Conservation (phyloP, 2,113 vertebrate genomes). For the Serilophus lunatus region DNA sequence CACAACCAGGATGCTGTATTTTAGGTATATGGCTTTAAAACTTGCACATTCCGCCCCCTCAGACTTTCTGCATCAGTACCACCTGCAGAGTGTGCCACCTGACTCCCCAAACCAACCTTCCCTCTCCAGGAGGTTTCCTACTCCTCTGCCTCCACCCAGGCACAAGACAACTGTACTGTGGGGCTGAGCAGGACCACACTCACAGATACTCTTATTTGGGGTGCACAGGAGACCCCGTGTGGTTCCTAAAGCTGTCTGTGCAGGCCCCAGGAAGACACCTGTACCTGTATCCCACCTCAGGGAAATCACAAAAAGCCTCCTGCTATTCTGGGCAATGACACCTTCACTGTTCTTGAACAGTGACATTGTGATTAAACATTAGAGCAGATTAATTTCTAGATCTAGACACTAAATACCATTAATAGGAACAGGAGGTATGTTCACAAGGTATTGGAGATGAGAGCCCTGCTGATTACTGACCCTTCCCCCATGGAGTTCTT, state of each 20-base stretch:
- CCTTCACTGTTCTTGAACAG: neutral
- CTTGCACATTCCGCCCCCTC: neutral
- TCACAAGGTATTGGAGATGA: neutral
- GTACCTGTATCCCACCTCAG: neutral
- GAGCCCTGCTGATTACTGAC: neutral
- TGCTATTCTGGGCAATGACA: neutral
- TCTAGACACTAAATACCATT: neutral
- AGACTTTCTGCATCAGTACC: neutral
- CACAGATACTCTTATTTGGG: fast-evolving
- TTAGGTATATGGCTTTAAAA: neutral
- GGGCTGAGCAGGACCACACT: neutral
- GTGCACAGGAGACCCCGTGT: fast-evolving
- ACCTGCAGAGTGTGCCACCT: fast-evolving
- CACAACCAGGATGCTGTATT: neutral
- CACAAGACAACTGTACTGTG: neutral
- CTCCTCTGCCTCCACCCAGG: neutral
- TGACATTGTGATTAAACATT: neutral
- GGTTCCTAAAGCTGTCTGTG: neutral
- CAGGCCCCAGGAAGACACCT: neutral
- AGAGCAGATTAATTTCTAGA: neutral
- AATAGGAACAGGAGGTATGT: neutral
- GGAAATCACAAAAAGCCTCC: neutral
- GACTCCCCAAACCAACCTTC: neutral
- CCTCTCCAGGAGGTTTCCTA: neutral
- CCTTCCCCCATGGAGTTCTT: neutral